Percentiles rank a stretch among this genome's conserved stretches.
Evolutionary conservation across 2,113 vertebrate species (phyloP).

Genomic region (Zosterops borbonicus): DNA sequence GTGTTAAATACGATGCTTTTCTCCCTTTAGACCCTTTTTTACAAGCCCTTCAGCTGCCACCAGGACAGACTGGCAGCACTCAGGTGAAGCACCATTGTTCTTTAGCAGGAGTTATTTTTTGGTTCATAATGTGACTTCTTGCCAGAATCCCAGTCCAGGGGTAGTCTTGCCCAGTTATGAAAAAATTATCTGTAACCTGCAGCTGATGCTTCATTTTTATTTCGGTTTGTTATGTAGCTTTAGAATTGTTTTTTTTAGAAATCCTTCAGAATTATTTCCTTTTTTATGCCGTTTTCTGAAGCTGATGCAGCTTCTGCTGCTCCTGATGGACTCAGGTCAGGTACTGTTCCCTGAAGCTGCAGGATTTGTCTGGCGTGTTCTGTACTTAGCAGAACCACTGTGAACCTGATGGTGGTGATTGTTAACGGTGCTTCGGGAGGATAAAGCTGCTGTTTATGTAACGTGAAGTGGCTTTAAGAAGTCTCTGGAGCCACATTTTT

Average conservation of each 20-base stretch:
- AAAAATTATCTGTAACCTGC: neutral
- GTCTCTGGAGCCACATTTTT: neutral
- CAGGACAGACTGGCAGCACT: neutral
- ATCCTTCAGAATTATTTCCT: neutral
- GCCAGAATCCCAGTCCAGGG: neutral
- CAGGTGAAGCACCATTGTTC: neutral
- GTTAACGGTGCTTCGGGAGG: neutral
- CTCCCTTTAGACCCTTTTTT: neutral
- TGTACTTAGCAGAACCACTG: neutral
- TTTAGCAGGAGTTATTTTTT: neutral
- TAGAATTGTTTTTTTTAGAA: neutral
- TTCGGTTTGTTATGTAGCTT: neutral
- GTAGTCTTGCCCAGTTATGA: neutral
- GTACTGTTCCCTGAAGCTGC: neutral
- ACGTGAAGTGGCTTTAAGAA: neutral
- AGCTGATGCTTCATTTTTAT: neutral
- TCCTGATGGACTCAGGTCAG: neutral
- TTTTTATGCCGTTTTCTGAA: rapidly evolving
- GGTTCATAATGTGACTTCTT: neutral
- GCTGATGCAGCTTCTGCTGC: neutral
- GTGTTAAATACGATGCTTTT: neutral
- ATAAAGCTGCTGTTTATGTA: neutral
- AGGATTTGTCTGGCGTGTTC: neutral
- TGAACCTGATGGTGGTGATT: neutral
- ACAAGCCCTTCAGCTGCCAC: neutral